Conservation (phyloP, 2,888 invertebrate species). For the Geophilus truncorum region DNA sequence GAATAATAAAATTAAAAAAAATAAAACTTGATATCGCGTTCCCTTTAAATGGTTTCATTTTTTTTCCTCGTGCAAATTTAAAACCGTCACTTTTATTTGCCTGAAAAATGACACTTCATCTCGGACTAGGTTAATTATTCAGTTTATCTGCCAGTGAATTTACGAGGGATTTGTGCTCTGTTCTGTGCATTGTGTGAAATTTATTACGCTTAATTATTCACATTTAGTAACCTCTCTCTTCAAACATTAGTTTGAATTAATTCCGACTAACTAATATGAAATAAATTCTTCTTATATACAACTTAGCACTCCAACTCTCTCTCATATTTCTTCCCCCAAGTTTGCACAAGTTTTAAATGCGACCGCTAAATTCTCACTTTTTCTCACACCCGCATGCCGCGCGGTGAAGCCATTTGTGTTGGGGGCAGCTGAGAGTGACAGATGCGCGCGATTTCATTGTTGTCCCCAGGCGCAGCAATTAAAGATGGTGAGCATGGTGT, state of each 20-base stretch:
- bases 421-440: constrained; percentile 1
- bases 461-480: constrained; percentile 3
- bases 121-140: neutral
- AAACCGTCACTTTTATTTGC: too few species aligned
- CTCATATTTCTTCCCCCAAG: neutral
- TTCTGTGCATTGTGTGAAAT: neutral
- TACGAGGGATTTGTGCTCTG: neutral
- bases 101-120: neutral
- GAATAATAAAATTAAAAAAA: too few species aligned
- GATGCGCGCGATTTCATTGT: neutral
- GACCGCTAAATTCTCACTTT: neutral
- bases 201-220: neutral
- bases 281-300: neutral
- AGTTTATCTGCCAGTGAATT: neutral
- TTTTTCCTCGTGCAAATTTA: too few species aligned
- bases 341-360: neutral
- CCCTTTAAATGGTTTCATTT: too few species aligned
- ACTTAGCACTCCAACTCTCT: neutral
- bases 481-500: neutral
- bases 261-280: neutral
- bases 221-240: neutral
- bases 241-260: neutral
- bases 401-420: neutral
- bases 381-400: neutral
- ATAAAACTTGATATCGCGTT: too few species aligned